phyloP scores from a whole-genome alignment of 2,888 invertebrate genomes.

The Neoscelio sp. region DNA sequence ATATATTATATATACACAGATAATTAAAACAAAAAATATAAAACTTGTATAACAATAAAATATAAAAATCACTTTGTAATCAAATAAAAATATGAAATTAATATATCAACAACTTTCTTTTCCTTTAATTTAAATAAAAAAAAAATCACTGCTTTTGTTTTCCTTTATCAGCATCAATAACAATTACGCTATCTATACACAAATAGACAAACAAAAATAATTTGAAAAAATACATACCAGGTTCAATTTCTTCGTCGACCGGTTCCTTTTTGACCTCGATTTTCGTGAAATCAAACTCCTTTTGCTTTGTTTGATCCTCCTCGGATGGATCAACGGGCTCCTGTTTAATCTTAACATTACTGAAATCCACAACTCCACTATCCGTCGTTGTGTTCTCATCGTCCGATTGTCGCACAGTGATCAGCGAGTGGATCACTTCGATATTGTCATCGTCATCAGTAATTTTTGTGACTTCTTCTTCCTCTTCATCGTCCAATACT shows the following conservation, averaged over 20 bases:
- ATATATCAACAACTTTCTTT: too few relatives aligned
- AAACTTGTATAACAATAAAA: too few relatives aligned
- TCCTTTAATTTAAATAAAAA: too few relatives aligned
- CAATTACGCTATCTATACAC: background rate
- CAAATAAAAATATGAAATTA: too few relatives aligned
- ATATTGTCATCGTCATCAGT: slow-evolving; percentile 16
- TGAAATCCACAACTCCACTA: slow-evolving; percentile 12
- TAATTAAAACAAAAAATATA: too few relatives aligned
- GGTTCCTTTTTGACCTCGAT: slow-evolving; percentile 45
- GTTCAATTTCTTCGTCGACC: slow-evolving; percentile 50
- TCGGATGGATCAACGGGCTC: slow-evolving; percentile 50
- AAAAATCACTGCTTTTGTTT: too few relatives aligned
- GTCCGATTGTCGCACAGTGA: background rate
- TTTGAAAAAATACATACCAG: slow-evolving; percentile 44
- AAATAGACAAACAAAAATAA: too few relatives aligned
- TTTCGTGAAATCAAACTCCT: slow-evolving; percentile 27
- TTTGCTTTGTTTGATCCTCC: background rate
- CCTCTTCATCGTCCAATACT: slow-evolving; percentile 43
- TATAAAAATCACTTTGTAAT: too few relatives aligned
- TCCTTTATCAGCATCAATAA: too few relatives aligned
- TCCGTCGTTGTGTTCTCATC: background rate
- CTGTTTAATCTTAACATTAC: slow-evolving; percentile 49
- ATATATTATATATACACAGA: too few relatives aligned
- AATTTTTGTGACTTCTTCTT: slow-evolving; percentile 14
- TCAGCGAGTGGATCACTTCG: background rate